phyloP scores from a whole-genome alignment of 2,888 invertebrate species.

The Euplexia lucipara region DNA sequence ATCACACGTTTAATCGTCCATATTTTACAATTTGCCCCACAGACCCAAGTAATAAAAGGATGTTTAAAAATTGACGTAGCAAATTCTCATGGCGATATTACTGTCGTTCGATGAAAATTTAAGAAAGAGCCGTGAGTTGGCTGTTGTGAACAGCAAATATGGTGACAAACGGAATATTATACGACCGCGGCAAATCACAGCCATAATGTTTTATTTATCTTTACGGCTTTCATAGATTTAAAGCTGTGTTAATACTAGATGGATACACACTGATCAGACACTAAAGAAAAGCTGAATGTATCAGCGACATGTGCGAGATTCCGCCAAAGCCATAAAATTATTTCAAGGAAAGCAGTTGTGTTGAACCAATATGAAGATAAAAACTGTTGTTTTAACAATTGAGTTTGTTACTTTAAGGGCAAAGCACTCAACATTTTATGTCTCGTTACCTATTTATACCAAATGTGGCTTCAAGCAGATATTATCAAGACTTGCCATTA shows the following conservation, averaged over 20 bases:
- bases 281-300: slow-evolving; percentile 20
- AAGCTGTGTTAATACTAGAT: slow-evolving; percentile 21
- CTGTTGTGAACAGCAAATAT: slow-evolving; percentile 27
- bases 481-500: slow-evolving; percentile 12
- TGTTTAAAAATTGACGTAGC: slow-evolving; percentile 68
- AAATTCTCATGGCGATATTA: slow-evolving; percentile 72
- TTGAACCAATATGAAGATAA: slow-evolving; percentile 4
- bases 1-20: slow-evolving; percentile 81
- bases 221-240: slow-evolving; percentile 14
- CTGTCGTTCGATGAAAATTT: slow-evolving; percentile 77
- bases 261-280: slow-evolving; percentile 11
- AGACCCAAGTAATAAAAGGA: slow-evolving; percentile 71
- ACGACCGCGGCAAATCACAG: slow-evolving; percentile 23
- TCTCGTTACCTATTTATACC: slow-evolving; percentile 10
- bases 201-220: slow-evolving; percentile 34
- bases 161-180: slow-evolving; percentile 25
- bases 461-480: slow-evolving; percentile 22
- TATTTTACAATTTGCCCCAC: slow-evolving; percentile 84
- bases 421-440: not conserved
- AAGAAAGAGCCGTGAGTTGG: slow-evolving; percentile 64
- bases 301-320: slow-evolving; percentile 6
- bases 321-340: not conserved
- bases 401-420: not conserved
- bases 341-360: slow-evolving; percentile 6
- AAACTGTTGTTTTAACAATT: not conserved